phyloP scores from a whole-genome alignment of 2,797 vertebrate genomes.

The Spondyliosoma cantharus region DNA sequence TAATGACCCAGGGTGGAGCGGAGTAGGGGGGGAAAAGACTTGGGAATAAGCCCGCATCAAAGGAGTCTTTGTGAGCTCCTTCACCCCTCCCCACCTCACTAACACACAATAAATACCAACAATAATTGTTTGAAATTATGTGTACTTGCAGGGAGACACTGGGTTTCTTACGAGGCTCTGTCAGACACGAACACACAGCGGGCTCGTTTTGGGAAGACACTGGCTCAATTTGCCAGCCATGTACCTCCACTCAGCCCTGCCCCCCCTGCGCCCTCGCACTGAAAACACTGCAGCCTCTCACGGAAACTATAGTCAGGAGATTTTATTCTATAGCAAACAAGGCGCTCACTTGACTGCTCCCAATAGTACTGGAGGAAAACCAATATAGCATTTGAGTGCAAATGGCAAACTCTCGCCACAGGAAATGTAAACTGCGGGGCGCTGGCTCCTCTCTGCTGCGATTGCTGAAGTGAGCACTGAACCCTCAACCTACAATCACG shows the following conservation, averaged over 20 bases:
- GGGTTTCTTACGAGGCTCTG: neutral
- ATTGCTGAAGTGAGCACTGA: slow-evolving; percentile 61
- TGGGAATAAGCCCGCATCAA: slow-evolving; percentile 66
- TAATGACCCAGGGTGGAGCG: slow-evolving; percentile 78
- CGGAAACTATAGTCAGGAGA: slow-evolving; percentile 41
- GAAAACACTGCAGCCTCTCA: slow-evolving; percentile 18
- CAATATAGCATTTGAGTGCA: slow-evolving; percentile 71
- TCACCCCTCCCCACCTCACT: slow-evolving; percentile 30
- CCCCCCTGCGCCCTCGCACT: slow-evolving; percentile 35
- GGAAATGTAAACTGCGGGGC: slow-evolving; percentile 68
- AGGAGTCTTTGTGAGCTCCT: slow-evolving; percentile 50
- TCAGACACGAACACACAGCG: slow-evolving; percentile 2
- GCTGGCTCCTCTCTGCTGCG: slow-evolving; percentile 36
- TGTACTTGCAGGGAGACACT: neutral
- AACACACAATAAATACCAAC: slow-evolving; percentile 50
- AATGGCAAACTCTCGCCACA: slow-evolving; percentile 70
- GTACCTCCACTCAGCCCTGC: slow-evolving; percentile 24
- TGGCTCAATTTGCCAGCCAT: slow-evolving; percentile 46
- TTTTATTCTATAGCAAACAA: slow-evolving; percentile 61
- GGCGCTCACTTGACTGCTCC: slow-evolving; percentile 56
- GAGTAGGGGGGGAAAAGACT: slow-evolving; percentile 28
- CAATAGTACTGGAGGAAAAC: slow-evolving; percentile 57
- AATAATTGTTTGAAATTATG: slow-evolving; percentile 38
- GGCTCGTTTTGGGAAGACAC: slow-evolving; percentile 29
- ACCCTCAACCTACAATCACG: slow-evolving; percentile 61